Evolutionary conservation across 92 coral and sea anemone genomes (phyloP).

Genomic region (Palythoa caribaeorum): DNA sequence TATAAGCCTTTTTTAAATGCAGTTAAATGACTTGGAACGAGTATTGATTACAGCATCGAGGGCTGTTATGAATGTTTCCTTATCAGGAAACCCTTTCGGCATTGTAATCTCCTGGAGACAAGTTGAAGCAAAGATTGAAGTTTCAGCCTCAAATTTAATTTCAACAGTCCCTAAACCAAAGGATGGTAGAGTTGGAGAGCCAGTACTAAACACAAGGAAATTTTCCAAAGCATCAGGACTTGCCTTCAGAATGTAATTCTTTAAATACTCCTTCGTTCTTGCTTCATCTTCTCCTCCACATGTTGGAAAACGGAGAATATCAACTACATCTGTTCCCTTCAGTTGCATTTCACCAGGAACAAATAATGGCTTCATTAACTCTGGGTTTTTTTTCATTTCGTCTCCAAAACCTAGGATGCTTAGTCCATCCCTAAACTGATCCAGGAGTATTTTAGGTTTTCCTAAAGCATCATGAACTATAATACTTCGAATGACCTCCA

Average conservation of each 20-base stretch:
- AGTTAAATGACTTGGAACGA: conserved; percentile 52
- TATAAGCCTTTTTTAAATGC: not conserved
- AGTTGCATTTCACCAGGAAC: conserved; percentile 51
- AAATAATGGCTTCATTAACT: conserved; percentile 65
- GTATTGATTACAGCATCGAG: not conserved
- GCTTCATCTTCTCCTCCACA: conserved; percentile 50
- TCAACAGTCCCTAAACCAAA: conserved; percentile 69
- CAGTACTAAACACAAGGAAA: conserved; percentile 66
- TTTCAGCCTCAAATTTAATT: conserved; percentile 62
- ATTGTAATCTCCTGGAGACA: conserved; percentile 64
- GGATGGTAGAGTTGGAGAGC: conserved; percentile 68
- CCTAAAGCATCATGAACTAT: conserved; percentile 50
- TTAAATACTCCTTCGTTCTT: conserved; percentile 39
- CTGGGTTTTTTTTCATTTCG: conserved; percentile 60
- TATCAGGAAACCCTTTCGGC: conserved; percentile 59
- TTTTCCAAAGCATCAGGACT: conserved; percentile 45
- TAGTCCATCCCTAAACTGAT: conserved; percentile 70
- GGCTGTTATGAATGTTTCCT: not conserved
- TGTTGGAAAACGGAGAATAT: conserved; percentile 66
- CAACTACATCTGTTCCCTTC: conserved; percentile 43
- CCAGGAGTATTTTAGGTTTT: conserved; percentile 42
- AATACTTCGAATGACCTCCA: conserved; percentile 42
- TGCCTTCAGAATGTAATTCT: conserved; percentile 38
- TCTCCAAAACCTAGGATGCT: conserved; percentile 58
- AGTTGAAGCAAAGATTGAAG: conserved; percentile 78